These are phyloP conservation scores for Triplophysa siluroides DNA, from an alignment of 2,113 vertebrate species.

Conservation along the genomic window DNA sequence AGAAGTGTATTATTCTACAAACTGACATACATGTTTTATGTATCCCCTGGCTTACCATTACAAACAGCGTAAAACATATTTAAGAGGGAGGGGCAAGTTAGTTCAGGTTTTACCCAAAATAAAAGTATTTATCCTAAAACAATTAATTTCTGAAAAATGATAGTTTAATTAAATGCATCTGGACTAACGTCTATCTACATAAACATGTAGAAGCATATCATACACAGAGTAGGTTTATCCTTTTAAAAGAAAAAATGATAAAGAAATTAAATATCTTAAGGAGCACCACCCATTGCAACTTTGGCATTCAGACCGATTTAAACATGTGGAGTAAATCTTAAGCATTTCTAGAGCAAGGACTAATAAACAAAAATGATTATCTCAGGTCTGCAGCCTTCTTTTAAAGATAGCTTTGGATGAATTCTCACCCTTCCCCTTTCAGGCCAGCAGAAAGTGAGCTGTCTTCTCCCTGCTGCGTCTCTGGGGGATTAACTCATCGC, in stretches of 20 bases:
- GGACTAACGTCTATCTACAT: too few relatives aligned
- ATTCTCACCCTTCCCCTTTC: constrained; percentile 10
- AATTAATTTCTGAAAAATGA: too few relatives aligned
- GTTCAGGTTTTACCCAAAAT: too few relatives aligned
- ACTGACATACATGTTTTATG: too few relatives aligned
- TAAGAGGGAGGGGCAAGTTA: too few relatives aligned
- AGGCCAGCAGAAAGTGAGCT: constrained; percentile 21
- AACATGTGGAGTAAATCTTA: constrained; percentile 13
- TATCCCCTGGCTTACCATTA: too few relatives aligned
- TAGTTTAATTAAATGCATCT: too few relatives aligned
- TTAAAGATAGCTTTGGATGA: constrained; percentile 46
- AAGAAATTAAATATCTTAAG: not conserved
- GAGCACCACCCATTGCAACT: not conserved
- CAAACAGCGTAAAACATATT: too few relatives aligned
- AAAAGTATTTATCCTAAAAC: too few relatives aligned
- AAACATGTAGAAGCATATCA: too few relatives aligned
- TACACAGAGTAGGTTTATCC: not conserved
- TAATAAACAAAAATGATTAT: constrained; percentile 63
- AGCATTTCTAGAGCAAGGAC: constrained; percentile 46
- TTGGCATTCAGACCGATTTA: constrained; percentile 26
- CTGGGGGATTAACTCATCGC: constrained; percentile 50
- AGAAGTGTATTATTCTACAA: too few relatives aligned
- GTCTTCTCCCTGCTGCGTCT: constrained; percentile 46
- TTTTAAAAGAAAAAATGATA: not conserved
- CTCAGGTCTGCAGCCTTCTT: constrained; percentile 39